Evolutionary conservation across 2,888 invertebrate species (phyloP), one percentile per base, ranked within the genome.

Genomic region (Morpho deidamia): DNA sequence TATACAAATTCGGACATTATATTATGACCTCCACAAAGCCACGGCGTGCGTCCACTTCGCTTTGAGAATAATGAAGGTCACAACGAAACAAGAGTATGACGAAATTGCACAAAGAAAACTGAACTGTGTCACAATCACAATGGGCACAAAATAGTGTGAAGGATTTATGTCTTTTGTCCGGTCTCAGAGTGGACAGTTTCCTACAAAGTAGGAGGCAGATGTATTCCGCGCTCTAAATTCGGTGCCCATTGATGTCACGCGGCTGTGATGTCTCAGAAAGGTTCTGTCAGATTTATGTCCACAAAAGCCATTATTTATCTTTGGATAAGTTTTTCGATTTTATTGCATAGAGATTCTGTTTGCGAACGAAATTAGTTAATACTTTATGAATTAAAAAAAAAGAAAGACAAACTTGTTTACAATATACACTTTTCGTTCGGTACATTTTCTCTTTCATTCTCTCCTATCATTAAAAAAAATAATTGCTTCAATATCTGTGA

Each of bases 191-290:
- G 46, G 53, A 52, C 42, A 44, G 50, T 57, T 55, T 56, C 48
- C 51, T 56, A 51, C 52, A 53, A 57, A 58, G 59, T 62, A 54
- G 56, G 47, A 59, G 64, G 59, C 63, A 63, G 59, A 64, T 66
- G 65, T 56, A 45, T 61, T 53, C 57, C 49, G 56, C 58, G 60
- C 61, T 63, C 64, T 60, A 64, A 65, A 65, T 65, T 57, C 51
- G 61, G 56, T 60, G 11, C 57, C 66, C 62, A 70, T 72, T 67
- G 55, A 61, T 52, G 64, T 59, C 64, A 58, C 57, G 56, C 63
- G 60, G 57, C 44, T 52, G 66, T 55, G 55, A 63, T 64, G 68
- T 64, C 70, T 70, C 66, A 66, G 63, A 66, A 64, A 66, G 64
- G 59, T 65, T 53, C 23, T 54, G 59, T 53, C 59, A 61, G 63